These are phyloP conservation scores for Lycaena phlaeas DNA, from an alignment of 2,888 invertebrate genomes.

Conservation along the genomic window DNA sequence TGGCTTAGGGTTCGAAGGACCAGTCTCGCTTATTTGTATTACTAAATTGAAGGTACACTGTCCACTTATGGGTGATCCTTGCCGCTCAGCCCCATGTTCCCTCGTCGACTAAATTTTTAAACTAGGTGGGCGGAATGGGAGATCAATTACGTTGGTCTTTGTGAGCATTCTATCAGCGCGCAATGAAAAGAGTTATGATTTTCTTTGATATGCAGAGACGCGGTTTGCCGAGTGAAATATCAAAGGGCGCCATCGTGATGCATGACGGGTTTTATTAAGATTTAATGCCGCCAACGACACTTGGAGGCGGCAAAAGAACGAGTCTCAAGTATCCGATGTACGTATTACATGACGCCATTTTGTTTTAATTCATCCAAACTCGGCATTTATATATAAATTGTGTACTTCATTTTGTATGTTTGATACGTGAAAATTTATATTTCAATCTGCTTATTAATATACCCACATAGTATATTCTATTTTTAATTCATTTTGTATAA, in stretches of 20 bases:
- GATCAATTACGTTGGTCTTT: conserved; percentile 64
- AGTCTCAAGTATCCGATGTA: conserved; percentile 63
- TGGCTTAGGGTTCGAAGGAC: conserved; percentile 45
- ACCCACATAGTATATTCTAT: too few species aligned
- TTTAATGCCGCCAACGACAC: conserved; percentile 71
- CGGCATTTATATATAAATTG: conserved; percentile 12
- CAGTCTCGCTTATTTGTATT: conserved; percentile 62
- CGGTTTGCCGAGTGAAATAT: conserved; percentile 71
- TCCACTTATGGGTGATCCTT: conserved; percentile 46
- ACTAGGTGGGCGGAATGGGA: conserved; percentile 40
- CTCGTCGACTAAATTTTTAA: conserved; percentile 34
- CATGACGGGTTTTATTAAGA: conserved; percentile 72
- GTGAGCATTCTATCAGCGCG: conserved; percentile 67
- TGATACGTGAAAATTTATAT: too few species aligned
- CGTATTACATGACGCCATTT: conserved; percentile 66
- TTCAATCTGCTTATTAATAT: too few species aligned
- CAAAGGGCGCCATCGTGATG: conserved; percentile 64
- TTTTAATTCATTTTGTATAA: too few species aligned
- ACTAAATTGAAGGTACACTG: conserved; percentile 64
- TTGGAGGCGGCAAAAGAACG: conserved; percentile 70
- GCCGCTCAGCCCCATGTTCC: conserved; percentile 27
- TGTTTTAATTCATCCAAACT: conserved; percentile 45
- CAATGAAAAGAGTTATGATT: conserved; percentile 73
- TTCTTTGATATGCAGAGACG: conserved; percentile 69
- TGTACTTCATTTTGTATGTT: not conserved